These are phyloP conservation scores for Xenopus laevis DNA, from an alignment of 2,113 vertebrate species.

Conservation along the genomic window DNA sequence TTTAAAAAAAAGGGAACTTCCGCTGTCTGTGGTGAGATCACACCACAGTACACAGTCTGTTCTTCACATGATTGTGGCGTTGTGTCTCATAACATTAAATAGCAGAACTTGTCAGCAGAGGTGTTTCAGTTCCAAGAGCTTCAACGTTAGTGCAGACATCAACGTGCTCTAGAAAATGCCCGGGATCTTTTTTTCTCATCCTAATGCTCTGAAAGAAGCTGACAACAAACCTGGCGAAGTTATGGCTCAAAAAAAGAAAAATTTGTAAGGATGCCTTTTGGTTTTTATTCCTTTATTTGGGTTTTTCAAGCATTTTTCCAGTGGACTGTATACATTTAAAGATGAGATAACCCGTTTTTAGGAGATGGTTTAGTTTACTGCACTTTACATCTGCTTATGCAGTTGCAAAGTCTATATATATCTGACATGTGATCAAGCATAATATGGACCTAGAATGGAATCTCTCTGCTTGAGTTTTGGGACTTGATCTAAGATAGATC, in stretches of 20 bases:
- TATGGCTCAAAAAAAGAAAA: constrained; percentile 64
- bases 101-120: constrained; percentile 38
- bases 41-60: constrained; percentile 59
- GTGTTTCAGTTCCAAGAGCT: constrained; percentile 56
- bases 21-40: constrained; percentile 59
- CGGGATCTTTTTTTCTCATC: constrained; percentile 60
- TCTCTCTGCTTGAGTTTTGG: no score
- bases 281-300: neutral
- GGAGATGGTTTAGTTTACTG: no score
- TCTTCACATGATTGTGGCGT: constrained; percentile 46
- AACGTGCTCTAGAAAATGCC: constrained; percentile 57
- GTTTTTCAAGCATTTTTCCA: no score
- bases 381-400: no score
- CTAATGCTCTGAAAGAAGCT: constrained; percentile 58
- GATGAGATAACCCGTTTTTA: no score
- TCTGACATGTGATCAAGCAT: no score
- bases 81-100: constrained; percentile 66
- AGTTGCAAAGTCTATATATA: no score
- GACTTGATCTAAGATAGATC: no score
- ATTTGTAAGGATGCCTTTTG: constrained; percentile 61
- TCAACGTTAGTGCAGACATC: constrained; percentile 5
- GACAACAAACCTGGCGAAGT: constrained; percentile 59
- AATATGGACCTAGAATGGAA: no score
- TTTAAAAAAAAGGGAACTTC: constrained; percentile 64
- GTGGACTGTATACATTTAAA: no score